Base-by-base conservation (phyloP, 2,113 vertebrate species). In the Heliornis fulica region DNA sequence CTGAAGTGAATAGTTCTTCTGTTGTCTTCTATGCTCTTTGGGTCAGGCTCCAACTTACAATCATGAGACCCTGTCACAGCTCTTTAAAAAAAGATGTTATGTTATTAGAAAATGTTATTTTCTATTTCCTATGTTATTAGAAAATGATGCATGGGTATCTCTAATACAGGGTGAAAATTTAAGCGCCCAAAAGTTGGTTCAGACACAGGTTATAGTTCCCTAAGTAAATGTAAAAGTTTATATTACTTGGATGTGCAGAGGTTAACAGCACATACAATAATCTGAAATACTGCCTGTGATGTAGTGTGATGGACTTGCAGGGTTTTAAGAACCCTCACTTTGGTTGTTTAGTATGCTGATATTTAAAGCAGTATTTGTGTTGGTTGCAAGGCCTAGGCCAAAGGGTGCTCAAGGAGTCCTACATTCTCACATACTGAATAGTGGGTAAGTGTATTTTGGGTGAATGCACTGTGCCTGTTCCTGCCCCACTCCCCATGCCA, bases 131-230 rank as follows among this genome's bases (percentile, higher is more conserved):
- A 2, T 40, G 23, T 31, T 90, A 32, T 66, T 82, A 89, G 69
- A 17, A n/a, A 65, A 57, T 5, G 32, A 60, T 2, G 10, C 31
- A 23, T 90, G 10, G 85, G 76, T 70, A 65, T 79, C 14, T 84
- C 65, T 66, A 63, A 61, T 50, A 45, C 9, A 86, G 34, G 26
- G 10, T 74, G 75, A 90, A 83, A 90, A 92, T 54, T 57, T 89
- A 72, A 66, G 34, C 79, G 14, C 38, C 23, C 59, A 11, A 63
- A 80, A 74, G 50, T 59, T 81, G 64, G 45, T 61, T 9, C 25
- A 68, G 15, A 43, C 2, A 4, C 19, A 85, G 72, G 41, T 80
- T 90, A 32, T 2, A 69, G 41, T 38, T 90, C 43, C 61, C 74
- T 56, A 34, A 82, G 57, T 41, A 85, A 82, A n/a, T 59, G 36